Percentiles rank a stretch among this genome's conserved stretches.
These are phyloP conservation scores for Scelioninae gen. 1 DNA, from an alignment of 2,888 invertebrate genomes.

Conservation along the genomic window DNA sequence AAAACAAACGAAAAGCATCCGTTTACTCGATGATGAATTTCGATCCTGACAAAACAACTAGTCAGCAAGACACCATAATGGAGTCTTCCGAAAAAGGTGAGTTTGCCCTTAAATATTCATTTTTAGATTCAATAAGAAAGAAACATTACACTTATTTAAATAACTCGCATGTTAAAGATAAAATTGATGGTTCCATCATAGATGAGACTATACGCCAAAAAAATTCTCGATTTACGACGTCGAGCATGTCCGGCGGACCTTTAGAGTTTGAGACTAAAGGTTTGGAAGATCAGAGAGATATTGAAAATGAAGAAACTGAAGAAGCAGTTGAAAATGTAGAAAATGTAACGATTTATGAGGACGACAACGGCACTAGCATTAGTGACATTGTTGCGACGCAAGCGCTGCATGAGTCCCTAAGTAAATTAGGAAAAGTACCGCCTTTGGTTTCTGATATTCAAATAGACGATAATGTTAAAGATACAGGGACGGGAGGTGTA, in stretches of 20 bases:
- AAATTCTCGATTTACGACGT: constrained; percentile 82
- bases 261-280: constrained; percentile 74
- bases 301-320: constrained; percentile 73
- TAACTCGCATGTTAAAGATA: constrained; percentile 33
- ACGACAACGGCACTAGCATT: constrained; percentile 82
- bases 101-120: constrained; percentile 19
- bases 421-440: constrained; percentile 82
- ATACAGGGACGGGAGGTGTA: no score
- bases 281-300: constrained; percentile 68
- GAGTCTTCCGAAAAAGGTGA: constrained; percentile 39
- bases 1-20: constrained; percentile 73
- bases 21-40: constrained; percentile 74
- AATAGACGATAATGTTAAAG: constrained; percentile 69
- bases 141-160: constrained; percentile 66
- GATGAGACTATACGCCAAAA: constrained; percentile 70
- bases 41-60: constrained; percentile 69
- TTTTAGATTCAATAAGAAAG: constrained; percentile 60
- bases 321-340: constrained; percentile 73
- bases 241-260: constrained; percentile 77
- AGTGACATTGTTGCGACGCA: constrained; percentile 83
- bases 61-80: constrained; percentile 43
- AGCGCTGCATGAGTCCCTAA: constrained; percentile 82
- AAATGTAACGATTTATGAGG: constrained; percentile 80
- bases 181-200: constrained; percentile 10
- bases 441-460: constrained; percentile 75